Base-by-base conservation (phyloP, 2,797 vertebrate genomes). In the Chromobotia macracanthus region DNA sequence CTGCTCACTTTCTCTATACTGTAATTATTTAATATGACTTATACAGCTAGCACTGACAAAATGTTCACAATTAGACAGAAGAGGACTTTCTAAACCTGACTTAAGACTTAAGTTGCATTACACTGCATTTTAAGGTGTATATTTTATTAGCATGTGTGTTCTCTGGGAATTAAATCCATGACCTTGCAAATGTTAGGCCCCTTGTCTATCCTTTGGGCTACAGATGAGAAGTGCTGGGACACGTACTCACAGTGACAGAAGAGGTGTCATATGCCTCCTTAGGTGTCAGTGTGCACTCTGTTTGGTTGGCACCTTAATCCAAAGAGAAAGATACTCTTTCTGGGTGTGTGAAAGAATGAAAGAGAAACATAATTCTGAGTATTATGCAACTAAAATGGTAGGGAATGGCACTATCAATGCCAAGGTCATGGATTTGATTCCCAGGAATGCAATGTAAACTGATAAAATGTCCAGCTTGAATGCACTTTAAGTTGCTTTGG, bases 221-320 rank as follows among this genome's bases (percentile, higher is more conserved):
- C 41, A 44, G 9, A 44, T 2, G 41, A 44, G 9, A 44, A 6
- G 5, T 28, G 23, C 58, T 81, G 58, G 18, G 80, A 81, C 67
- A 68, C 63, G 79, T 66, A 81, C 55, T 72, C 53, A 1, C 53
- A 63, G 46, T 84, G 76, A 84, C 76, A 84, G 72, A 76, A 51
- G 71, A 69, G 76, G 83, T 84, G 80, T 84, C 79, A 80, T 78
- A 73, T 82, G 83, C 77, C 83, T 80, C 44, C 28, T 31, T 67
- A 73, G 80, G 66, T 70, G 51, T 79, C 67, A 68, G 76, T 46
- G 67, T 72, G 71, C 16, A 25, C 53, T 46, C 58, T 72, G 66
- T 73, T 58, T 63, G 28, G 50, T 74, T 69, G 46, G 15, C 68
- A 70, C 67, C 76, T 79, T 77, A 77, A 84, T 82, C 68, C 68